Base-by-base conservation (phyloP, 2,888 invertebrate genomes). In the Antitype chi region DNA sequence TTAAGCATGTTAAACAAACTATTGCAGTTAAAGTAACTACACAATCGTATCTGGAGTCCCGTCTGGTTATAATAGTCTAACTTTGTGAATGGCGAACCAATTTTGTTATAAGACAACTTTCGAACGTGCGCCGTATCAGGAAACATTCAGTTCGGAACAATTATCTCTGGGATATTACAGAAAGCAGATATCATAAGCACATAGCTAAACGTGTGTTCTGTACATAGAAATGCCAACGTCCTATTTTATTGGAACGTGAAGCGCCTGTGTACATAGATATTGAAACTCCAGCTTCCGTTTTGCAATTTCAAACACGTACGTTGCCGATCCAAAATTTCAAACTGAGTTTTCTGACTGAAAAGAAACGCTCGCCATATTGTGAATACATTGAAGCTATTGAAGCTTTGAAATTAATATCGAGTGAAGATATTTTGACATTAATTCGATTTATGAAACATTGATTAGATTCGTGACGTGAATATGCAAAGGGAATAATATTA, bases 381-480 rank as follows among this genome's bases (percentile, higher is more conserved):
- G 47, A 67, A 72, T 59, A 69, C 32, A 57, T 60, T 70, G 60
- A 47, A 70, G 59, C 20, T 59, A 64, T 82, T 63, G 43, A 63
- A 1, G 47, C 23, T 59, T 64, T 17, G 9, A 55, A 78, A 75
- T 81, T 66, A 74, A 66, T 52, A 32, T 32, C 25, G 17, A 59
- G 23, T 28, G 17, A 49, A 38, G 9, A 49, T 57, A 66, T 38
- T 63, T 72, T 60, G 55, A 73, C 59, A 72, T 32, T 82, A 57
- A 80, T 80, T 80, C 47, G 69, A 85, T 87, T 76, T 64, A 66
- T 68, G 28, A 85, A 68, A 38, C 64, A 76, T 68, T 78, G 78
- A 80, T 74, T 83, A 69, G 13, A 63, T 70, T 71, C 73, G 83
- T 80, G 79, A 76, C 76, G 49, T 78, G 81, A 86, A 88, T 81